These are phyloP conservation scores for Macrotrachela quadricornifera DNA, from an alignment of 1,140 invertebrate species.

Conservation along the genomic window DNA sequence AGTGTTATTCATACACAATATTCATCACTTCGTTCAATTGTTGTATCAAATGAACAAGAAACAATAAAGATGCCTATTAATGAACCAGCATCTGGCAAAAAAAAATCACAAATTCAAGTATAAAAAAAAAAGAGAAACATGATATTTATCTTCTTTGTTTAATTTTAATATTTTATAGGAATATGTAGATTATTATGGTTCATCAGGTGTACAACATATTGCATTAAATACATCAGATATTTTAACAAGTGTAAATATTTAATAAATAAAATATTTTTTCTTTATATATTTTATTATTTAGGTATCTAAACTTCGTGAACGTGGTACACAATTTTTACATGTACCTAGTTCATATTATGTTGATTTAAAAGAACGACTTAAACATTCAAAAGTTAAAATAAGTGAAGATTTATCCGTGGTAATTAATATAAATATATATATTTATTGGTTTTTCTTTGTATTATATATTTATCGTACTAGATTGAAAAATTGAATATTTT, in stretches of 20 bases:
- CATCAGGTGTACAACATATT: conserved; percentile 90
- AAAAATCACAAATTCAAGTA: conserved; percentile 71
- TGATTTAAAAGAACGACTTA: conserved; percentile 52
- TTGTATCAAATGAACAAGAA: conserved; percentile 90
- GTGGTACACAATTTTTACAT: conserved; percentile 69
- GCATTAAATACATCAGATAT: conserved; percentile 82
- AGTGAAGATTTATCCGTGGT: conserved; percentile 59
- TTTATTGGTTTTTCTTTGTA: not conserved
- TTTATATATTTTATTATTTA: conserved; percentile 17
- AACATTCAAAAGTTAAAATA: conserved; percentile 53
- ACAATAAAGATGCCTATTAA: conserved; percentile 97
- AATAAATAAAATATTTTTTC: no score
- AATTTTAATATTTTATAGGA: conserved; percentile 39
- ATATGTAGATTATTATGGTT: conserved; percentile 93
- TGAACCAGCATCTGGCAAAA: conserved; percentile 80
- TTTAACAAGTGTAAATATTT: conserved; percentile 52
- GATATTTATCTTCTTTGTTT: no score
- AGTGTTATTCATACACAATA: conserved; percentile 82
- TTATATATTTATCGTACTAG: no score
- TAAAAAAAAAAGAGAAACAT: not conserved
- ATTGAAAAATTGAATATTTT: conserved; percentile 69
- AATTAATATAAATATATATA: conserved; percentile 26
- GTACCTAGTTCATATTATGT: conserved; percentile 78
- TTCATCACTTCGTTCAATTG: conserved; percentile 79
- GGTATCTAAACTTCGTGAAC: conserved; percentile 52